These are phyloP conservation scores for Ptychobarbus kaznakovi DNA, from an alignment of 2,797 vertebrate species.

Conservation along the genomic window DNA sequence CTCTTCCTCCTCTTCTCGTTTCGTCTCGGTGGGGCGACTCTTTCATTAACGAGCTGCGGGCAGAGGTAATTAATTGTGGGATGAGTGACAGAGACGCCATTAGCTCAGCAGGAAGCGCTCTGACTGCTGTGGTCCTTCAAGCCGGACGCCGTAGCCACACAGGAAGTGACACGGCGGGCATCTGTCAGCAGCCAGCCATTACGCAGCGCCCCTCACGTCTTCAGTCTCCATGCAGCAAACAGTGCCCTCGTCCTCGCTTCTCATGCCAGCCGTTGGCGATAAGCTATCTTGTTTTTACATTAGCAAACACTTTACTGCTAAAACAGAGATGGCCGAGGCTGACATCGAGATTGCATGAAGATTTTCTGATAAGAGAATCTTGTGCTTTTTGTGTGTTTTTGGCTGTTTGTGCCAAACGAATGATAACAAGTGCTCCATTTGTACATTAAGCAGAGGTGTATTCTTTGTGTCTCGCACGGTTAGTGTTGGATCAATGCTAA, in stretches of 20 bases:
- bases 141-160: slow-evolving; percentile 33
- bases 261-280: slow-evolving; percentile 30
- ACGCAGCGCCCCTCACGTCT: not conserved
- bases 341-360: slow-evolving; percentile 13
- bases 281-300: slow-evolving; percentile 60
- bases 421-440: not conserved
- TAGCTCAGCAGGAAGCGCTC: slow-evolving; percentile 62
- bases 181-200: slow-evolving; percentile 62
- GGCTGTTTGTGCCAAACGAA: not conserved
- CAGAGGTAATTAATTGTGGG: slow-evolving; percentile 65
- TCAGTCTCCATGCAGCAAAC: slow-evolving; percentile 3
- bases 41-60: slow-evolving; percentile 64
- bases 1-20: slow-evolving; percentile 42
- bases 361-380: slow-evolving; percentile 35
- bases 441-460: not conserved
- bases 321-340: slow-evolving; percentile 29
- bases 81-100: slow-evolving; percentile 69
- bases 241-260: slow-evolving; percentile 1
- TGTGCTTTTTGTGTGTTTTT: not conserved
- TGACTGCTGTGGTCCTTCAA: slow-evolving; percentile 44
- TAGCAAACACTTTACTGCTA: slow-evolving; percentile 51
- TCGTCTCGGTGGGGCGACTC: slow-evolving; percentile 61
- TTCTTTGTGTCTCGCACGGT: not conserved
- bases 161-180: slow-evolving; percentile 63
- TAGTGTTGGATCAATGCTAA: not conserved